Conservation (phyloP, 2,797 vertebrate genomes). For the Botia almorhae region DNA sequence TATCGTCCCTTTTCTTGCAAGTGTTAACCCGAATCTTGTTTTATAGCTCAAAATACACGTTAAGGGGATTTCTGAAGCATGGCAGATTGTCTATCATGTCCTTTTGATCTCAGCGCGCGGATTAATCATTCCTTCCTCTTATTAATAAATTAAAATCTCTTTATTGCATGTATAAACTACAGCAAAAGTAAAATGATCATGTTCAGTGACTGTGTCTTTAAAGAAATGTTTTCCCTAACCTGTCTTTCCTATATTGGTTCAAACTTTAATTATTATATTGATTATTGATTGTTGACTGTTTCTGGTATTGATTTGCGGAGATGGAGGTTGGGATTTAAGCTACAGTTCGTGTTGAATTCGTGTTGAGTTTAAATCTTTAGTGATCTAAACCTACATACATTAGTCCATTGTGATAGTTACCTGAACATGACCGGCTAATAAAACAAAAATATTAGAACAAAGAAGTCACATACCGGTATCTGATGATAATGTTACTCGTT, state of each 20-base stretch:
- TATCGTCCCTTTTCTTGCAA: background rate
- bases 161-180: background rate
- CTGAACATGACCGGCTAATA: background rate
- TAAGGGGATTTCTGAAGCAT: background rate
- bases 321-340: slow-evolving; percentile 11
- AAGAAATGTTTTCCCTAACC: background rate
- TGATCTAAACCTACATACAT: slow-evolving; percentile 4
- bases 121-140: background rate
- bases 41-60: background rate
- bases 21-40: background rate
- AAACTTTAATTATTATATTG: slow-evolving; percentile 20
- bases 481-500: background rate
- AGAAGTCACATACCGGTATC: background rate
- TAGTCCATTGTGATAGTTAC: background rate
- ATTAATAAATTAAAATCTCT: too few relatives aligned
- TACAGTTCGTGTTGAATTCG: slow-evolving; percentile 8
- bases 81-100: background rate
- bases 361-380: background rate
- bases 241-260: background rate
- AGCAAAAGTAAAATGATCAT: background rate
- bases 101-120: background rate
- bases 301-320: slow-evolving; percentile 41
- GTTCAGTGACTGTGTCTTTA: background rate
- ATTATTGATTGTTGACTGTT: slow-evolving; percentile 38
- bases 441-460: background rate